These are phyloP conservation scores for Parauchenoglanis punctatus DNA, from an alignment of 2,797 vertebrate species.

Conservation along the genomic window DNA sequence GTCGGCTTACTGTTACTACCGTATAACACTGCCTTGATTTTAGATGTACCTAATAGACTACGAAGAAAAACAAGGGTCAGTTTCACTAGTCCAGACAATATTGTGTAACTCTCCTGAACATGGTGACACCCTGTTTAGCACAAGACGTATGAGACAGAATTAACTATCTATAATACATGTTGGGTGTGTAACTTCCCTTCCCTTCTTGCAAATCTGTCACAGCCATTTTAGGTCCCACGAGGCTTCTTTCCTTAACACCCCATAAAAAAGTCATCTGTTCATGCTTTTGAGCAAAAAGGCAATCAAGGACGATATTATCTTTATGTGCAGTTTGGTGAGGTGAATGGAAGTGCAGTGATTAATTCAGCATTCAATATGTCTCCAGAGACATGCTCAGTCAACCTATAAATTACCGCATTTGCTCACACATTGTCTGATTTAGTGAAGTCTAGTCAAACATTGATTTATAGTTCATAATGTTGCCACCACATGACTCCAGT, in stretches of 20 bases:
- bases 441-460: neutral
- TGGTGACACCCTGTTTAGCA: conserved; percentile 34
- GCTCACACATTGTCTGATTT: conserved; percentile 3
- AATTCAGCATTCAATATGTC: neutral
- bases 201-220: conserved; percentile 36
- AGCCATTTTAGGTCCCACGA: conserved; percentile 41
- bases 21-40: conserved; percentile 27
- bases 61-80: neutral
- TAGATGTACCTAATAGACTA: conserved; percentile 11
- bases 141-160: conserved; percentile 38
- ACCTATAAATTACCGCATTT: neutral
- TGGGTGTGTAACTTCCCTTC: conserved; percentile 44
- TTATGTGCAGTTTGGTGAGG: neutral
- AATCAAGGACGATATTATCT: neutral
- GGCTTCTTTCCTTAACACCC: conserved; percentile 39
- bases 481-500: conserved; percentile 1
- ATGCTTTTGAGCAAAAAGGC: neutral
- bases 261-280: conserved; percentile 28
- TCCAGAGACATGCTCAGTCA: neutral
- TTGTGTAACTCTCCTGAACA: conserved; percentile 34
- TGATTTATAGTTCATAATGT: conserved; percentile 11
- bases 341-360: neutral
- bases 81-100: neutral
- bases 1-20: conserved; percentile 18
- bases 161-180: conserved; percentile 35